Conservation (phyloP, 2,797 vertebrate species). For the Ciconia nigra region DNA sequence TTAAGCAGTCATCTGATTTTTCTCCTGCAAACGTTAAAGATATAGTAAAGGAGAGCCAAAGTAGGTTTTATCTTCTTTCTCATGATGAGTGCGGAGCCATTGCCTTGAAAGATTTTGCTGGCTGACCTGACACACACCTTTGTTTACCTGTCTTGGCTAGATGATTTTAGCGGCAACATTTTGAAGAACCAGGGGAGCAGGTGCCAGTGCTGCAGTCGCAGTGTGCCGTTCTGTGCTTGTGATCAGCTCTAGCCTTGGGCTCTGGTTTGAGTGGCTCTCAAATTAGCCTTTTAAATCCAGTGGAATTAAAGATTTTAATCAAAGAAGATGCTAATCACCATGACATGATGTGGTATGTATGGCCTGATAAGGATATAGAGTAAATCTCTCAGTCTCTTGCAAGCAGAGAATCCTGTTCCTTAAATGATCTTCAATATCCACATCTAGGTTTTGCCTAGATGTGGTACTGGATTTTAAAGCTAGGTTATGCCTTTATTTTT, state of each 20-base stretch:
- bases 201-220: background rate
- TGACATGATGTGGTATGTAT: background rate
- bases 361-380: background rate
- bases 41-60: background rate
- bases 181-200: background rate
- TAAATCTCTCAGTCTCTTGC: background rate
- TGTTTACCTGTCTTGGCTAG: background rate
- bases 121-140: background rate
- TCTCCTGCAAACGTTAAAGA: conserved; percentile 23
- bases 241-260: background rate
- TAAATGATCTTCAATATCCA: background rate
- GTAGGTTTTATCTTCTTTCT: conserved; percentile 2
- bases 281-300: background rate
- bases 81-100: background rate
- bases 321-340: background rate
- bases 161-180: background rate
- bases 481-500: background rate
- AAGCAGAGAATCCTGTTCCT: background rate
- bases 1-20: conserved; percentile 18
- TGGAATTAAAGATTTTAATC: conserved; percentile 24
- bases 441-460: background rate
- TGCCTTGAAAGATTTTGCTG: background rate
- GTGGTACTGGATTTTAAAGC: background rate
- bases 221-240: background rate
- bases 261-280: background rate